Evolutionary conservation across 2,797 vertebrate genomes (phyloP), one percentile per base, ranked within the genome.

Genomic region (Notamacropus eugenii): DNA sequence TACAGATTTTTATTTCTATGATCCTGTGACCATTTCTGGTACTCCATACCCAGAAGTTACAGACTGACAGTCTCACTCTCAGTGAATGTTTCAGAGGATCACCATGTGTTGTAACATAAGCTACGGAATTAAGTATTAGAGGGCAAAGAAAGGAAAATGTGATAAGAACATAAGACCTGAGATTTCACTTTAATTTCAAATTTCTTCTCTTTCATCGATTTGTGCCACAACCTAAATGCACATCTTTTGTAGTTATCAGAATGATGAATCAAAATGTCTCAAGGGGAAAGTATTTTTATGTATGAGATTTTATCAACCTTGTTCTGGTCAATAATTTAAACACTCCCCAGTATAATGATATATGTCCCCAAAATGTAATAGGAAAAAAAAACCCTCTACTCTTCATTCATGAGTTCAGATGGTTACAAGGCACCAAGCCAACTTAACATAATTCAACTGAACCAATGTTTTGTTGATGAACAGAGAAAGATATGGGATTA

Each of bases 41-140:
- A 11, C n/a, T 10, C n/a, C n/a, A 82, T 19, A 10, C 31, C 74
- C 22, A 46, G 29, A 22, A 82, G 74, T 82, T 46, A 82, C 8
- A 82, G 22, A 46, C 67, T 82, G 67, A 82, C 74, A 46, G 22
- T 27, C n/a, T 82, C 40, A 46, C 9, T 4, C 3, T 24, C 19
- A 10, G n/a, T 24, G 67, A 82, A 82, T 22, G 22, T 27, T 9
- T 40, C 74, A 82, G 40, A 82, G 40, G n/a, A 46, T 40, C 29
- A 27, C 74, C 40, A 22, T 22, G 24, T 40, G 22, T n/a, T 67
- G 52, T 10, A 31, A 0, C 52, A 5, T 1, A 1, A 92, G 59
- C 24, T 6, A 56, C 96, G 95, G 95, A 62, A n/a, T 74, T 95
- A 94, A 96, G 93, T 1, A 91, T 50, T 46, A 28, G 74, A 67